Percentiles rank a stretch among this genome's conserved stretches.
Conservation (phyloP, 2,113 vertebrate genomes). For the Scopus umbretta region DNA sequence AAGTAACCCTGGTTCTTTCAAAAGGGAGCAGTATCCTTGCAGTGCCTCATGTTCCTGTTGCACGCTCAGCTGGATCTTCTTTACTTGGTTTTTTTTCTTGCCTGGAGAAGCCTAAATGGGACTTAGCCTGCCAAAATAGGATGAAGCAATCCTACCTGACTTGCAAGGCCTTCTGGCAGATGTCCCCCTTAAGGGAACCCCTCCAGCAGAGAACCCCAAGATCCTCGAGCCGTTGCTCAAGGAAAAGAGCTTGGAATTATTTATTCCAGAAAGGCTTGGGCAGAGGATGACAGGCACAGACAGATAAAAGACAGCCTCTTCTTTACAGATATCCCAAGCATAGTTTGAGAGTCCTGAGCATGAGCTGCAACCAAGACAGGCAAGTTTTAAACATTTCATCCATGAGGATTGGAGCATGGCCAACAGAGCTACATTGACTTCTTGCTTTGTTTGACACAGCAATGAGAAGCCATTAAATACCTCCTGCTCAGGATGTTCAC, state of each 20-base stretch:
- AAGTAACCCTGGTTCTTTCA: not conserved
- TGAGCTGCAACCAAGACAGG: not conserved
- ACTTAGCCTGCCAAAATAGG: not conserved
- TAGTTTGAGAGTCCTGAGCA: not conserved
- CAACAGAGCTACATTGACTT: not conserved
- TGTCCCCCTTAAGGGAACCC: not conserved
- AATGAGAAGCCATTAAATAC: constrained; percentile 1
- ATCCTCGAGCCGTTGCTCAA: too few species aligned
- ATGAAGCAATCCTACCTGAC: not conserved
- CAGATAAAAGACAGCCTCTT: not conserved
- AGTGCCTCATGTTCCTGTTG: not conserved
- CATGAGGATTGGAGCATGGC: not conserved
- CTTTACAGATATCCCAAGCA: not conserved
- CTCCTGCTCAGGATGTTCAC: not conserved
- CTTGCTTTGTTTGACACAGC: not conserved
- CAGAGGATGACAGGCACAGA: not conserved
- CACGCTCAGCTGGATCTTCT: not conserved
- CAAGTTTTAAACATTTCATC: not conserved
- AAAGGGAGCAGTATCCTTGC: not conserved
- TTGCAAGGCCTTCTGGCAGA: not conserved
- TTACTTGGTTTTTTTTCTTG: not conserved
- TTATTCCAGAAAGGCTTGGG: not conserved
- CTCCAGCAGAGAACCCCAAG: not conserved
- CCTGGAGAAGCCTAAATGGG: not conserved
- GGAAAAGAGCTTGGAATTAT: not conserved